Evolutionary conservation across 2,113 vertebrate genomes (phyloP).

Genomic region (Thunnus maccoyii): DNA sequence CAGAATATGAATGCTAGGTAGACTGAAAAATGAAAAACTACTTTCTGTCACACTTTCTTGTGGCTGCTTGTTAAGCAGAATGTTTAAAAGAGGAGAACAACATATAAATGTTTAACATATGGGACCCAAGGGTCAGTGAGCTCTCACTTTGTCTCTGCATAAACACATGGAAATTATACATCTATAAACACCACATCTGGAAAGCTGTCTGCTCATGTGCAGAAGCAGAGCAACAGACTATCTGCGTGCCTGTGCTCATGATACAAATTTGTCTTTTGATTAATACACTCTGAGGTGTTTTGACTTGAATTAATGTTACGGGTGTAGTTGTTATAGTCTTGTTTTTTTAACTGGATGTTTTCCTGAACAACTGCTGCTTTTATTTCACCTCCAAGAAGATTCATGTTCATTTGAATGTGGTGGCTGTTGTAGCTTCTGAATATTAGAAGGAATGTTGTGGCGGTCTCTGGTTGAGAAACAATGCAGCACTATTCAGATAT

Average conservation of each 20-base stretch:
- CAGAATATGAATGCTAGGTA: too few species aligned
- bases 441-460: too few species aligned
- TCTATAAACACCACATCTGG: not conserved
- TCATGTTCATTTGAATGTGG: too few species aligned
- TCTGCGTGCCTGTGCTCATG: not conserved
- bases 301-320: not conserved
- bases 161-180: not conserved
- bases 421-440: too few species aligned
- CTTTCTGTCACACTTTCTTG: too few species aligned
- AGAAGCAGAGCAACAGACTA: not conserved
- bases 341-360: not conserved
- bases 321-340: not conserved
- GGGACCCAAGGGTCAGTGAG: not conserved
- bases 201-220: not conserved
- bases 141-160: conserved; percentile 9
- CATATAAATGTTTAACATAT: conserved; percentile 17
- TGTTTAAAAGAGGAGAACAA: not conserved
- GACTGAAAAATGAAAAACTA: too few species aligned
- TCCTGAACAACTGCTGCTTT: too few species aligned
- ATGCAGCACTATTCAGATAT: not conserved
- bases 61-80: not conserved
- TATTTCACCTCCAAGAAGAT: too few species aligned
- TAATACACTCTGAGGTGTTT: not conserved
- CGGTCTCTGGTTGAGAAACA: not conserved
- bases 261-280: not conserved